phyloP scores from a whole-genome alignment of 1,140 invertebrate genomes.

The Psilanteris sp. region DNA sequence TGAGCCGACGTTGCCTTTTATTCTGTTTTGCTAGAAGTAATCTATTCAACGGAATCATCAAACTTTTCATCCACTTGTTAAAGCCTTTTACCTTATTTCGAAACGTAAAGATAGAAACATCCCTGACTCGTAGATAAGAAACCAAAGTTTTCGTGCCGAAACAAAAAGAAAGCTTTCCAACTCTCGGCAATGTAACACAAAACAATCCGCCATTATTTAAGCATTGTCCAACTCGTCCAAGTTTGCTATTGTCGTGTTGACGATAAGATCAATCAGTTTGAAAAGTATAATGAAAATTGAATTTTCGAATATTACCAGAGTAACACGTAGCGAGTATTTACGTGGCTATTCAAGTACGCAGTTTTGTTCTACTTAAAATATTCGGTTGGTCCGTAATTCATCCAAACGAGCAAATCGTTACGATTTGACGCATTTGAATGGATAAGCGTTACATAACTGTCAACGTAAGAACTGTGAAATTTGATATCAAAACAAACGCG shows the following conservation, averaged over 20 bases:
- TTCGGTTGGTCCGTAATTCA: too few species aligned
- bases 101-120: constrained; percentile 28
- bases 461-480: too few species aligned
- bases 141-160: constrained; percentile 32
- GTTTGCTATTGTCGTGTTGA: constrained; percentile 12
- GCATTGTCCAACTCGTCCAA: constrained; percentile 24
- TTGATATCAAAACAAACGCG: too few species aligned
- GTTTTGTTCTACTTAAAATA: too few species aligned
- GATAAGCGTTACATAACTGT: too few species aligned
- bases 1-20: constrained; percentile 1
- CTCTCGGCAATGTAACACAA: constrained; percentile 30
- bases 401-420: too few species aligned
- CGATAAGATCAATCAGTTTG: constrained; percentile 38
- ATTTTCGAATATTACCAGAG: constrained; percentile 22
- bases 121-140: constrained; percentile 32
- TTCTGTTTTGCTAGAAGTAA: constrained; percentile 31
- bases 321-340: constrained; percentile 21
- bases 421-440: too few species aligned
- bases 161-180: constrained; percentile 47
- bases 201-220: constrained; percentile 51
- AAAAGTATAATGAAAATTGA: constrained; percentile 45
- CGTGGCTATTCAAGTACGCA: constrained; percentile 31
- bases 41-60: constrained; percentile 46
- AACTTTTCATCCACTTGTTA: constrained; percentile 39
- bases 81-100: constrained; percentile 41